phyloP scores from a whole-genome alignment of 92 coral and sea anemone species.

The Paramuricea clavata region DNA sequence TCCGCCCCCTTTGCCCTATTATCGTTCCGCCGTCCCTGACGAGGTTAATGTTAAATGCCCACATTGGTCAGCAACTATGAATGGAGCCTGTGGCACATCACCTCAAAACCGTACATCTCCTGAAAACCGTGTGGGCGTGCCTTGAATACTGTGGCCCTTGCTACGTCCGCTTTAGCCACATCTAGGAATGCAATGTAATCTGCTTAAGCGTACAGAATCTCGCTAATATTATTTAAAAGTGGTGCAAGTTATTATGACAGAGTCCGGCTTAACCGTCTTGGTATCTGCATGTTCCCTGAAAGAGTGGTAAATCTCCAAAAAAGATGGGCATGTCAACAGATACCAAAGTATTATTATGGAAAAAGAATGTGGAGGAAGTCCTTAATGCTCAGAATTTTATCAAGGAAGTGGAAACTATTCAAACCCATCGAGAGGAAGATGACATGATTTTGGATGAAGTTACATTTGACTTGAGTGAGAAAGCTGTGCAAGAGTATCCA shows the following conservation, averaged over 20 bases:
- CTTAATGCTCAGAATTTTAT: slow-evolving; percentile 20
- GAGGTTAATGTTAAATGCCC: slow-evolving; percentile 59
- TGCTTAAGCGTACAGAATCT: slow-evolving; percentile 40
- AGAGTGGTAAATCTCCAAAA: slow-evolving; percentile 26
- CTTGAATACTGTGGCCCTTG: slow-evolving; percentile 38
- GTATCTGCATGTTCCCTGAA: slow-evolving; percentile 46
- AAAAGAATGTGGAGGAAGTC: slow-evolving; percentile 16
- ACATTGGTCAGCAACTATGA: slow-evolving; percentile 58
- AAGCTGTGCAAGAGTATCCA: background rate
- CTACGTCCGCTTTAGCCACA: slow-evolving; percentile 42
- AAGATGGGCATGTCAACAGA: slow-evolving; percentile 38
- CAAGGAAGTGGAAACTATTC: slow-evolving; percentile 19
- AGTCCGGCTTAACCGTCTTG: slow-evolving; percentile 36
- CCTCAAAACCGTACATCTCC: slow-evolving; percentile 10
- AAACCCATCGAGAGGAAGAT: slow-evolving; percentile 33
- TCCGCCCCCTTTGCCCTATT: no score
- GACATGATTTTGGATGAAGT: slow-evolving; percentile 32
- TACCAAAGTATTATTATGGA: slow-evolving; percentile 36
- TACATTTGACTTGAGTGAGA: slow-evolving; percentile 33
- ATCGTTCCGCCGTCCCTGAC: no score
- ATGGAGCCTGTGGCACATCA: slow-evolving; percentile 52
- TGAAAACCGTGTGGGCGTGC: slow-evolving; percentile 36
- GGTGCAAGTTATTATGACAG: slow-evolving; percentile 33
- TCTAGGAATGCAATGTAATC: slow-evolving; percentile 34
- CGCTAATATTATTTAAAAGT: slow-evolving; percentile 33